Percentiles rank a stretch among this genome's conserved stretches.
phyloP scores from a whole-genome alignment of 2,888 invertebrate species.

The Sarcophaga caerulescens region DNA sequence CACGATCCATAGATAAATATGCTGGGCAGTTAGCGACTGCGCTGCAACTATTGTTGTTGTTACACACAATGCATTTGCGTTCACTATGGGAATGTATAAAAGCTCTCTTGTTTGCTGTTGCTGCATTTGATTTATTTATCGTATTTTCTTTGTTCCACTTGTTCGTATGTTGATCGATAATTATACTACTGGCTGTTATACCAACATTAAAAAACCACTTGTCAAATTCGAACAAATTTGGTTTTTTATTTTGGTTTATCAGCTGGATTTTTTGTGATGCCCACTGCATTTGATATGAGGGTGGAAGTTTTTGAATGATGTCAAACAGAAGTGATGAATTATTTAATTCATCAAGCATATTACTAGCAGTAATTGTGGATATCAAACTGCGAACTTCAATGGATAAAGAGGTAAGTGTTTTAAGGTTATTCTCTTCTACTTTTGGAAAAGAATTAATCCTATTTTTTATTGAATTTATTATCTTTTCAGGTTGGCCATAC shows the following conservation, averaged over 20 bases:
- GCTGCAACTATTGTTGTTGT: slow-evolving; percentile 26
- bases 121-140: background rate
- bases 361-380: background rate
- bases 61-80: slow-evolving; percentile 12
- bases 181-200: slow-evolving; percentile 27
- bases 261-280: slow-evolving; percentile 24
- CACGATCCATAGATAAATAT: slow-evolving; percentile 24
- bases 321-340: slow-evolving; percentile 23
- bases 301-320: slow-evolving; percentile 12
- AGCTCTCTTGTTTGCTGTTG: slow-evolving; percentile 27
- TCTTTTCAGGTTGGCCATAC: slow-evolving; percentile 36
- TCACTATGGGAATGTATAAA: slow-evolving; percentile 42
- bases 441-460: slow-evolving; percentile 12
- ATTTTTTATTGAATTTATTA: slow-evolving; percentile 22
- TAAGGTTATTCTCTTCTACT: slow-evolving; percentile 12
- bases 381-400: slow-evolving; percentile 25
- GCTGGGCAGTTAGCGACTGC: slow-evolving; percentile 15
- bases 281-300: slow-evolving; percentile 8
- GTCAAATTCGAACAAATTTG: slow-evolving; percentile 42
- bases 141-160: background rate
- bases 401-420: slow-evolving; percentile 28
- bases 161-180: slow-evolving; percentile 25
- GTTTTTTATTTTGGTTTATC: slow-evolving; percentile 34
- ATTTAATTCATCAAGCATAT: slow-evolving; percentile 25
- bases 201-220: slow-evolving; percentile 41